These are phyloP conservation scores for Macrotrachela quadricornifera DNA, from an alignment of 1,140 invertebrate genomes.

Conservation along the genomic window DNA sequence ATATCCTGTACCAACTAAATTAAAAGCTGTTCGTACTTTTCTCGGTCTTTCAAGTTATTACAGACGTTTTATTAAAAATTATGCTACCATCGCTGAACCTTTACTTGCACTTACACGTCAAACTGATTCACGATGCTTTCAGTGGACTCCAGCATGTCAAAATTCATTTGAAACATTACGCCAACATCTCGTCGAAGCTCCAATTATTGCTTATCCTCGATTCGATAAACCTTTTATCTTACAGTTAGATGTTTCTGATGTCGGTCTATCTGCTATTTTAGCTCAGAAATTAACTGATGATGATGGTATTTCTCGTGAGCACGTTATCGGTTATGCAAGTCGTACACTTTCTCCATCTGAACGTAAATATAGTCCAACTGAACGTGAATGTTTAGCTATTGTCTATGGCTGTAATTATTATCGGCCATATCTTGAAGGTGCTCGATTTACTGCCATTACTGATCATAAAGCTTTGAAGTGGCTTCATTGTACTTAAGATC, in stretches of 20 bases:
- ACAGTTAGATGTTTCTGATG: constrained; percentile 12
- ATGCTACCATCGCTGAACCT: too few relatives aligned
- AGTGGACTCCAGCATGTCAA: too few relatives aligned
- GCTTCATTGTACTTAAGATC: constrained; percentile 26
- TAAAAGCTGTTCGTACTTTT: constrained; percentile 7
- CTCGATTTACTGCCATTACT: constrained; percentile 32
- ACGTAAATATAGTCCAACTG: constrained; percentile 26
- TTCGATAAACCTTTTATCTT: constrained; percentile 10
- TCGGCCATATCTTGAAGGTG: constrained; percentile 30
- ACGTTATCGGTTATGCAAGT: constrained; percentile 16
- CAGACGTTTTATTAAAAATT: too few relatives aligned
- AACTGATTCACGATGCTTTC: too few relatives aligned
- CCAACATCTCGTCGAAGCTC: too few relatives aligned
- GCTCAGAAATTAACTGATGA: too few relatives aligned
- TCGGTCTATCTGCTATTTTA: constrained; percentile 2
- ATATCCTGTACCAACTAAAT: constrained; percentile 8
- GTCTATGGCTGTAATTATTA: constrained; percentile 31
- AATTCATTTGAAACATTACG: too few relatives aligned
- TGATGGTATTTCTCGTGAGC: not conserved
- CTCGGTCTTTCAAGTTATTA: too few relatives aligned
- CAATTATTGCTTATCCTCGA: constrained; percentile 14
- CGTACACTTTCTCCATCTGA: constrained; percentile 25
- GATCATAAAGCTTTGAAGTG: constrained; percentile 33
- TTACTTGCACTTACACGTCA: too few relatives aligned
- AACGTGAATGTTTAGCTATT: constrained; percentile 35